Percentiles rank a stretch among this genome's conserved stretches.
Evolutionary conservation across 2,113 vertebrate genomes (phyloP).

Genomic region (Grammomys dolichurus): DNA sequence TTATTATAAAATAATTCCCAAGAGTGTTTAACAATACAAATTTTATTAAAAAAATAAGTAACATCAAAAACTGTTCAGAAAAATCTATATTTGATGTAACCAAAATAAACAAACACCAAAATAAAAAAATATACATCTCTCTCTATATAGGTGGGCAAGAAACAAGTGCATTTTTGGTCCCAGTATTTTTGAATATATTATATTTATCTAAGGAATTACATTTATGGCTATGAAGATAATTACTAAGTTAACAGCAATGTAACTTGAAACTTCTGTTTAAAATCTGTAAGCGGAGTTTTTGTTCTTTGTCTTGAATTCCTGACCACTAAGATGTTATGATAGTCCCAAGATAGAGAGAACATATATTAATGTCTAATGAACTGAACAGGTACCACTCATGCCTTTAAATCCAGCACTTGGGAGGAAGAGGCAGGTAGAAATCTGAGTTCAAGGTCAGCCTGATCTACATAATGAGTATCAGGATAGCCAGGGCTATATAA

Average conservation of each 20-base stretch:
- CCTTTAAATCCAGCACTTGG: background rate
- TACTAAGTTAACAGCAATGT: slow-evolving; percentile 65
- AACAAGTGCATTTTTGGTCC: slow-evolving; percentile 82
- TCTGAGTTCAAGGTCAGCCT: background rate
- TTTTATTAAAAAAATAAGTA: slow-evolving; percentile 84
- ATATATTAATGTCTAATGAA: slow-evolving; percentile 52
- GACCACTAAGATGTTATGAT: slow-evolving; percentile 55
- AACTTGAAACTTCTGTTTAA: slow-evolving; percentile 68
- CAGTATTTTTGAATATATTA: slow-evolving; percentile 82
- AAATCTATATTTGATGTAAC: slow-evolving; percentile 80
- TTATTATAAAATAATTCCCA: slow-evolving; percentile 71
- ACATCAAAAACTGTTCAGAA: slow-evolving; percentile 79
- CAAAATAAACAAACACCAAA: slow-evolving; percentile 83
- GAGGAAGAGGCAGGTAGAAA: background rate
- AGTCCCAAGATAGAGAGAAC: slow-evolving; percentile 17
- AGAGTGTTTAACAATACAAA: slow-evolving; percentile 74
- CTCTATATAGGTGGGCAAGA: slow-evolving; percentile 73
- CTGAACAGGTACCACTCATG: slow-evolving; percentile 41
- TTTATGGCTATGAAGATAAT: slow-evolving; percentile 75
- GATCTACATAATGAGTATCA: background rate
- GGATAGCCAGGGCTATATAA: background rate
- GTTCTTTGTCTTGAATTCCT: slow-evolving; percentile 59
- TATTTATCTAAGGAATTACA: slow-evolving; percentile 80
- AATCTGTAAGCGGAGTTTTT: slow-evolving; percentile 49
- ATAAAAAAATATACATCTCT: slow-evolving; percentile 78